Conservation (phyloP, 2,113 vertebrate species). For the Paratilapia polleni region DNA sequence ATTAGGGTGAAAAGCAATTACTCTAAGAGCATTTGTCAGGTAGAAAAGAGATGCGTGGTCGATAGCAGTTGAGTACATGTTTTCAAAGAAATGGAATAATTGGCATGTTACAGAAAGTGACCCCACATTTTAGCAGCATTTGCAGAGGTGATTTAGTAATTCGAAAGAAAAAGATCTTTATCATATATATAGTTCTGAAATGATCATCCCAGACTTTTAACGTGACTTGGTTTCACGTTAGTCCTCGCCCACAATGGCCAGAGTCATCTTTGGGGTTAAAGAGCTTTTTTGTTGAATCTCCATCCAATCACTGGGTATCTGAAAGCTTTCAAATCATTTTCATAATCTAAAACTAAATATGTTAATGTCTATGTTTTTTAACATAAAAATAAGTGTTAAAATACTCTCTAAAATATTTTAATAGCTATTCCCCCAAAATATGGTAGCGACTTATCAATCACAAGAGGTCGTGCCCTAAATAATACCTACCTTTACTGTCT, state of each 20-base stretch:
- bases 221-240: background rate
- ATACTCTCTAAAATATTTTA: background rate
- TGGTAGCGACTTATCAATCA: background rate
- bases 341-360: background rate
- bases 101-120: background rate
- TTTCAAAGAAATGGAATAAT: constrained; percentile 11
- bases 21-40: background rate
- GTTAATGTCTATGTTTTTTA: background rate
- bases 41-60: background rate
- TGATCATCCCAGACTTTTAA: background rate
- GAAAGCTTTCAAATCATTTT: background rate
- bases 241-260: background rate
- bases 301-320: background rate
- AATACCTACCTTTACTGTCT: no score
- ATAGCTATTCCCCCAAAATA: background rate
- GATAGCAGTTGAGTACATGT: background rate
- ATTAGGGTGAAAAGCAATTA: constrained; percentile 14
- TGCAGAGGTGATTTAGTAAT: background rate
- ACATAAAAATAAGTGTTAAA: background rate
- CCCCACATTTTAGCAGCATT: background rate
- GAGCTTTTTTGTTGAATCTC: background rate
- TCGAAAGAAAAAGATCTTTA: background rate
- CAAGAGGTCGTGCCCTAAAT: background rate
- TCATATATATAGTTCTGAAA: no score
- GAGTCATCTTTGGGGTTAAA: background rate